Percentiles rank a stretch among this genome's conserved stretches.
Evolutionary conservation across 1,140 invertebrate species (phyloP).

Genomic region (Oscheius sp.): DNA sequence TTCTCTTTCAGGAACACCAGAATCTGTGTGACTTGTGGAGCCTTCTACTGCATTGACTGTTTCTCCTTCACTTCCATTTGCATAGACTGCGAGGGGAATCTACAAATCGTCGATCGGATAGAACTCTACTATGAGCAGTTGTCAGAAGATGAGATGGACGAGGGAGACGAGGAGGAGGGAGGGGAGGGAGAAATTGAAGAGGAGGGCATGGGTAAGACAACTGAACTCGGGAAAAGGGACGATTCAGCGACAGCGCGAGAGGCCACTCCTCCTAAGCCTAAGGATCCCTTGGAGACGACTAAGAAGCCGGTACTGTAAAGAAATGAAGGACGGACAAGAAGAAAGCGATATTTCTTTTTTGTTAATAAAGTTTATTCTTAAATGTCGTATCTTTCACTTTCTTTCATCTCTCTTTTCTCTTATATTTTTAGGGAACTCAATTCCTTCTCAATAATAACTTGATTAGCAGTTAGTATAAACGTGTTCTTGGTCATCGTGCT

Average conservation of each 20-base stretch:
- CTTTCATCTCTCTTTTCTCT: too few species aligned
- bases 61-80: conserved; percentile 12
- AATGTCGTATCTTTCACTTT: background rate
- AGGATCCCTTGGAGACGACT: too few species aligned
- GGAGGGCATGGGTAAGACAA: background rate
- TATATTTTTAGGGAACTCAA: too few species aligned
- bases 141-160: background rate
- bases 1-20: conserved; percentile 9
- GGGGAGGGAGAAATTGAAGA: background rate
- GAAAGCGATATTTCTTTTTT: background rate
- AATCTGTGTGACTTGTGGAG: conserved; percentile 19
- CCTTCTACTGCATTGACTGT: conserved; percentile 29
- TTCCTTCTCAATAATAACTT: too few species aligned
- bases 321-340: background rate
- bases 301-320: too few species aligned
- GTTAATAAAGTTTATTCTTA: background rate
- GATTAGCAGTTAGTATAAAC: too few species aligned
- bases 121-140: background rate
- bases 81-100: conserved; percentile 18
- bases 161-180: background rate
- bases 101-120: conserved; percentile 11
- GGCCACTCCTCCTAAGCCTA: background rate
- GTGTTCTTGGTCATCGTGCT: too few species aligned
- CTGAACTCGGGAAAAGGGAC: background rate
- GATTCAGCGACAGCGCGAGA: background rate